Conservation (phyloP, 2,888 invertebrate genomes). For the Odontocerum albicorne region DNA sequence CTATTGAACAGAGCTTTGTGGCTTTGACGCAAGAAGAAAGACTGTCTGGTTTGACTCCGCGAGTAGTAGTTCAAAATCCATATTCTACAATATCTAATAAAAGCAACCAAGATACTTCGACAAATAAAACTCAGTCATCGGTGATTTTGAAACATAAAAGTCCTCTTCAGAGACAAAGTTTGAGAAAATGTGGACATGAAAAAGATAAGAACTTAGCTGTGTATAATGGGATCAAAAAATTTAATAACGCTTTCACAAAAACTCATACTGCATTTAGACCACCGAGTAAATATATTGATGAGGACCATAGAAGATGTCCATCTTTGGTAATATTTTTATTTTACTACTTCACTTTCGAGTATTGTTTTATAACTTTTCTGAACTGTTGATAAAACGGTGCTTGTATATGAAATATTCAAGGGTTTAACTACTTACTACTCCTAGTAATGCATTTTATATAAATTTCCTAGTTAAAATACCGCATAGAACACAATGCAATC, state of each 20-base stretch:
- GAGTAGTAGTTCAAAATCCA: slow-evolving; percentile 10
- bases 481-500: no score
- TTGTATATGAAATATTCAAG: no score
- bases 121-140: background rate
- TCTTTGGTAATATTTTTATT: slow-evolving; percentile 16
- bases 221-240: slow-evolving; percentile 11
- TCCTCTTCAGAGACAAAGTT: no score
- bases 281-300: slow-evolving; percentile 18
- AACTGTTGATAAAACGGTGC: background rate
- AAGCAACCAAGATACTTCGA: background rate
- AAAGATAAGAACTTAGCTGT: background rate
- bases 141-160: no score
- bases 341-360: background rate
- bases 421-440: no score
- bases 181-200: no score
- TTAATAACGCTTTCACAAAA: slow-evolving; percentile 10
- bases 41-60: background rate
- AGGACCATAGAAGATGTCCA: slow-evolving; percentile 18
- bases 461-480: no score
- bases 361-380: background rate
- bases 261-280: slow-evolving; percentile 14
- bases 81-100: background rate
- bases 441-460: no score
- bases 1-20: slow-evolving; percentile 21
- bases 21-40: slow-evolving; percentile 12